phyloP scores from a whole-genome alignment of 1,140 invertebrate genomes.

The Cyrtorhinus lividipennis region DNA sequence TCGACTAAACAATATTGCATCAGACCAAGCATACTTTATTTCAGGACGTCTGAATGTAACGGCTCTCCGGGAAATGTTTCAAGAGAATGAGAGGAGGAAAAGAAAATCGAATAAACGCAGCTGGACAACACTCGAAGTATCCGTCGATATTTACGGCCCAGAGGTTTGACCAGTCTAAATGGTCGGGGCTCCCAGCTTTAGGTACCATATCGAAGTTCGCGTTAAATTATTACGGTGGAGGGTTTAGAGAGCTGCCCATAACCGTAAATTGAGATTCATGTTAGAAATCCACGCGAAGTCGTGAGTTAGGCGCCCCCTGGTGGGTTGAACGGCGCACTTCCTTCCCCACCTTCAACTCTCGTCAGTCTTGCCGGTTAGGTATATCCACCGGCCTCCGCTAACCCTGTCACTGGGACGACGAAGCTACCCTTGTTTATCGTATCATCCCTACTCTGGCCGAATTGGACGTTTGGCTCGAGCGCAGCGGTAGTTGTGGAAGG shows the following conservation, averaged over 20 bases:
- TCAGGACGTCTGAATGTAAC: too few species aligned
- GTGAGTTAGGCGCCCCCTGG: background rate
- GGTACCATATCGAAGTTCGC: background rate
- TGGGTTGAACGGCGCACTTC: background rate
- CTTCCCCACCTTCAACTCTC: background rate
- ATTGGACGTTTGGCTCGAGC: too few species aligned
- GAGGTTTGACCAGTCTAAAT: background rate
- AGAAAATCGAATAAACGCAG: too few species aligned
- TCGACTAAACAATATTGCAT: too few species aligned
- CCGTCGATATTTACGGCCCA: background rate
- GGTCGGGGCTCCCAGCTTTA: background rate
- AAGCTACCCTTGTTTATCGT: too few species aligned
- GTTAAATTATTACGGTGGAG: background rate
- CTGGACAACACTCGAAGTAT: background rate
- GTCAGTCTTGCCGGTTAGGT: background rate
- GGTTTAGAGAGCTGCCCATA: background rate
- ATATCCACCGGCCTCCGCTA: too few species aligned
- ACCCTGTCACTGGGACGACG: too few species aligned
- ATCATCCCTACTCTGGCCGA: too few species aligned
- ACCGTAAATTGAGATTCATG: background rate
- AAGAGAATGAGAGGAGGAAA: too few species aligned
- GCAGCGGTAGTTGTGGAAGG: too few species aligned
- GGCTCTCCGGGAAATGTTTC: too few species aligned
- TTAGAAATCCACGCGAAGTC: background rate
- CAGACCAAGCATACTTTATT: too few species aligned